A percentile compares a stretch with the other conserved stretches of the same genome.
These are phyloP conservation scores for Tenebrio molitor DNA, from an alignment of 1,140 invertebrate species.

Conservation along the genomic window DNA sequence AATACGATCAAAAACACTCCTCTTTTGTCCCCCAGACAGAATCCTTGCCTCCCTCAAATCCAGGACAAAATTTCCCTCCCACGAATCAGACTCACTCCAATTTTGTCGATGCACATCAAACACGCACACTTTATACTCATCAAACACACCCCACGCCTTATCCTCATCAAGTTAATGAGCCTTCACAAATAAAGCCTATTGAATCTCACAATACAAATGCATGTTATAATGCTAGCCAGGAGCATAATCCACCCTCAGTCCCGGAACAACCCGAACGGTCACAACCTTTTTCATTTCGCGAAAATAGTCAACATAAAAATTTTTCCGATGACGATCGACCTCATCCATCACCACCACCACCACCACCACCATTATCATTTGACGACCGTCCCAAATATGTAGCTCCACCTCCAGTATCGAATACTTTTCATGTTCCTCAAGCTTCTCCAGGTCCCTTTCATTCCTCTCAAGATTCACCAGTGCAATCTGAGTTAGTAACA, in stretches of 20 bases:
- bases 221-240: conserved; percentile 50
- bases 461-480: conserved; percentile 18
- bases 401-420: conserved; percentile 43
- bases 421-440: conserved; percentile 32
- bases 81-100: no score
- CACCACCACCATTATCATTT: conserved; percentile 31
- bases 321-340: no score
- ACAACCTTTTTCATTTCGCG: neutral
- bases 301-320: no score
- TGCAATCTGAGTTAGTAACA: conserved; percentile 2
- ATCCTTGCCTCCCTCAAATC: neutral
- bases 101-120: no score
- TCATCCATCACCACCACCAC: conserved; percentile 13
- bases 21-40: neutral
- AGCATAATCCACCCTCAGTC: neutral
- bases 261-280: neutral
- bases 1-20: conserved; percentile 66
- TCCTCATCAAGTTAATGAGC: conserved; percentile 6
- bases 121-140: neutral
- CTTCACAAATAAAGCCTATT: conserved; percentile 50
- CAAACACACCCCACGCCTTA: neutral
- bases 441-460: conserved; percentile 39
- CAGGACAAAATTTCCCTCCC: neutral
- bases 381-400: conserved; percentile 39
- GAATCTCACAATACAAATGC: conserved; percentile 64